Conservation (phyloP, 2,113 vertebrate genomes). For the Anseranas semipalmata region DNA sequence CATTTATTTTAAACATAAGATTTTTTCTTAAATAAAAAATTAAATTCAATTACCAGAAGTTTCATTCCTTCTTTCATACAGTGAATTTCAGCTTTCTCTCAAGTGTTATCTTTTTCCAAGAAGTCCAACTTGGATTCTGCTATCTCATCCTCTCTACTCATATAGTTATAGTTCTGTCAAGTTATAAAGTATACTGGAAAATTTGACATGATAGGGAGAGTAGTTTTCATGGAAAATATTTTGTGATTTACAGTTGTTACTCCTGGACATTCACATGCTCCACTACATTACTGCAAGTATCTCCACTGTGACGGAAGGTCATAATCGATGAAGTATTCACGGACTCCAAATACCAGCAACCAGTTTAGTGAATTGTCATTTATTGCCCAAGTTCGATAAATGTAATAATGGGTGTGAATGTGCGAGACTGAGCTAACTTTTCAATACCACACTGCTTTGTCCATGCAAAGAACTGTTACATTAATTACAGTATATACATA, state of each 20-base stretch:
- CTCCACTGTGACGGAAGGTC: not conserved
- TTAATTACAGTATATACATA: not conserved
- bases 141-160: not conserved
- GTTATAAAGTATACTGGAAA: not conserved
- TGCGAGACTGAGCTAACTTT: not conserved
- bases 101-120: not conserved
- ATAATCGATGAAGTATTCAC: not conserved
- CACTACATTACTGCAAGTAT: not conserved
- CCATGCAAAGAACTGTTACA: not conserved
- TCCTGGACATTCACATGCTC: not conserved
- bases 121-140: not conserved
- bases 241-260: not conserved
- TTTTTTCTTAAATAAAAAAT: constrained; percentile 59
- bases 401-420: not conserved
- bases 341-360: not conserved
- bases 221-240: not conserved
- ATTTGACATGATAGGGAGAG: not conserved
- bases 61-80: not conserved
- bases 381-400: not conserved
- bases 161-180: not conserved
- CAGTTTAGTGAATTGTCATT: not conserved
- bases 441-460: not conserved
- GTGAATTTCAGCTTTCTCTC: not conserved
- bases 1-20: constrained; percentile 48
- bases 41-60: constrained; percentile 35